Conservation (phyloP, 2,888 invertebrate species). For the Dryobota labecula region DNA sequence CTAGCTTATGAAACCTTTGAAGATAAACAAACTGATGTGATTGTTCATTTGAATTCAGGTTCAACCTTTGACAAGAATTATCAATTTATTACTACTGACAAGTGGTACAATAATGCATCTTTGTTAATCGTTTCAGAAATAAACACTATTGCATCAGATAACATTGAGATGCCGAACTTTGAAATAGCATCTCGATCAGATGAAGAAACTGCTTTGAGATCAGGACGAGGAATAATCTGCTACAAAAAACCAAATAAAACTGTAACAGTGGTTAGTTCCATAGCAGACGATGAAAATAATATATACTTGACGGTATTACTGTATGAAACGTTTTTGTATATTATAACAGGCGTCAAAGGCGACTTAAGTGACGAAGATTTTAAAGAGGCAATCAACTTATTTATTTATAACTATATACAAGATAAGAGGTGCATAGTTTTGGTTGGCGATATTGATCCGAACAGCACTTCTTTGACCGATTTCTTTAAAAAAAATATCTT, state of each 20-base stretch:
- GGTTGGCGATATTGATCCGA: constrained; percentile 5
- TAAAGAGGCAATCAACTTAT: background rate
- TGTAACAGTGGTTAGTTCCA: background rate
- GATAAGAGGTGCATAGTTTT: background rate
- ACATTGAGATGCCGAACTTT: constrained; percentile 6
- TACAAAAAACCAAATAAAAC: constrained; percentile 7
- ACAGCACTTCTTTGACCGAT: background rate
- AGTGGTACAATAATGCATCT: constrained; percentile 16
- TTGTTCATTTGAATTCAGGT: constrained; percentile 13
- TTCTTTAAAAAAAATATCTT: background rate
- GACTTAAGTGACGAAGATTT: background rate
- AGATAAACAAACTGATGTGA: background rate
- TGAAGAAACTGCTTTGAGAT: constrained; percentile 13
- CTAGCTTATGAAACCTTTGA: constrained; percentile 20
- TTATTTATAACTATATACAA: background rate
- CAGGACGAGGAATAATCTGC: constrained; percentile 10
- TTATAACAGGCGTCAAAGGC: constrained; percentile 17
- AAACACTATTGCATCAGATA: constrained; percentile 4
- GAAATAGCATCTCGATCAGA: constrained; percentile 5
- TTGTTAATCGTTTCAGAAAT: constrained; percentile 10
- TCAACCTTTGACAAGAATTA: constrained; percentile 12
- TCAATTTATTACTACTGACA: constrained; percentile 17
- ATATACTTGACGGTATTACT: constrained; percentile 1
- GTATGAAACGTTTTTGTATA: constrained; percentile 7
- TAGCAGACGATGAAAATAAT: constrained; percentile 3